These are phyloP conservation scores for Tetheella fluctuosa DNA, from an alignment of 2,888 invertebrate genomes.

Conservation along the genomic window DNA sequence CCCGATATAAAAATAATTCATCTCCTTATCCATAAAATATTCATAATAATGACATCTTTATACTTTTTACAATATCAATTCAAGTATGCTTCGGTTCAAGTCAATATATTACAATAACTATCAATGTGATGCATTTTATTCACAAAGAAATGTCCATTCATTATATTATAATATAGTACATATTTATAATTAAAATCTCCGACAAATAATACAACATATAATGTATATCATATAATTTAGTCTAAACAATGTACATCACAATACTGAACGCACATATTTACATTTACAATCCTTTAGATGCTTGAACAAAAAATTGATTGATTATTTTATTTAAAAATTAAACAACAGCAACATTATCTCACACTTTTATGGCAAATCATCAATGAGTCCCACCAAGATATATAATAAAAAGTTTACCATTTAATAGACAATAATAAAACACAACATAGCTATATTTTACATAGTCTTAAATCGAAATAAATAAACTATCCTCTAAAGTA, in stretches of 20 bases:
- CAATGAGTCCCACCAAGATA: slow-evolving; percentile 64
- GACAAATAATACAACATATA: slow-evolving; percentile 33
- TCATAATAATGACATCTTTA: slow-evolving; percentile 73
- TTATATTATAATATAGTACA: slow-evolving; percentile 32
- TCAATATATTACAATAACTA: slow-evolving; percentile 35
- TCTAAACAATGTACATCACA: slow-evolving; percentile 58
- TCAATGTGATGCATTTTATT: slow-evolving; percentile 55
- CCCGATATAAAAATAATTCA: slow-evolving; percentile 83
- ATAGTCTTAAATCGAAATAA: slow-evolving; percentile 82
- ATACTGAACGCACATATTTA: slow-evolving; percentile 65
- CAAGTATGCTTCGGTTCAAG: slow-evolving; percentile 42
- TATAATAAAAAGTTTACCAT: slow-evolving; percentile 61
- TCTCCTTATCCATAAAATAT: slow-evolving; percentile 69
- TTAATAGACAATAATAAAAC: slow-evolving; percentile 80
- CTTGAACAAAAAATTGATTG: slow-evolving; percentile 43
- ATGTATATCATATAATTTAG: slow-evolving; percentile 20
- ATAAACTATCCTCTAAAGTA: slow-evolving; percentile 77
- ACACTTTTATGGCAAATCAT: slow-evolving; percentile 80
- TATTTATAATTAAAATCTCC: slow-evolving; percentile 28
- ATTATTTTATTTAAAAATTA: slow-evolving; percentile 60
- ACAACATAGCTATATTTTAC: slow-evolving; percentile 80
- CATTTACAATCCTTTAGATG: slow-evolving; percentile 38
- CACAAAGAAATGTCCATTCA: slow-evolving; percentile 30
- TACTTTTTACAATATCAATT: slow-evolving; percentile 69
- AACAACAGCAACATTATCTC: slow-evolving; percentile 79